Evolutionary conservation across 2,113 vertebrate genomes (phyloP).

Genomic region (Gallinago paraguaiae): DNA sequence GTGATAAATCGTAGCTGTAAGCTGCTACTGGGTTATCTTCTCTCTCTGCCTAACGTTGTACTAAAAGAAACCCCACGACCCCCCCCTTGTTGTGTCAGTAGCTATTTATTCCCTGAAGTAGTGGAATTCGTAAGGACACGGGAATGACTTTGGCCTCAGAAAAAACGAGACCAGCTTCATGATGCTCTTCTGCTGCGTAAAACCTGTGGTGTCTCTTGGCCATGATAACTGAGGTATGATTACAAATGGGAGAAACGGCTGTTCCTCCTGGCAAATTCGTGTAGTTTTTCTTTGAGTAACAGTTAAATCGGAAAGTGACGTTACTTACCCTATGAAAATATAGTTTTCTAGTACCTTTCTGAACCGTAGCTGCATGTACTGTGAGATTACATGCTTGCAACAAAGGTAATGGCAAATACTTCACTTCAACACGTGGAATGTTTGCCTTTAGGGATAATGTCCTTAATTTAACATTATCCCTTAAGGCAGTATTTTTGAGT

Average conservation of each 20-base stretch:
- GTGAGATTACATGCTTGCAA: conserved; percentile 37
- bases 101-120: conserved; percentile 61
- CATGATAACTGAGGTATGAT: conserved; percentile 27
- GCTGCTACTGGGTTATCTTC: conserved; percentile 45
- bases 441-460: conserved; percentile 13
- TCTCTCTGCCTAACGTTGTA: conserved; percentile 49
- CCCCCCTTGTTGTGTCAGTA: conserved; percentile 41
- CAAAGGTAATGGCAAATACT: not conserved
- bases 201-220: conserved; percentile 5
- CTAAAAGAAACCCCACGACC: not conserved
- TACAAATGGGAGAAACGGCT: conserved; percentile 39
- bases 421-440: not conserved
- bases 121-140: conserved; percentile 43
- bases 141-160: not conserved
- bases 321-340: conserved; percentile 2
- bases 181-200: conserved; percentile 21
- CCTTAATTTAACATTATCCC: too few species aligned
- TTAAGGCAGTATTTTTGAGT: conserved; percentile 18
- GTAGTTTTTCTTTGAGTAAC: conserved; percentile 49
- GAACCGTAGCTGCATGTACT: conserved; percentile 29
- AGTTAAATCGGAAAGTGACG: not conserved
- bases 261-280: conserved; percentile 32
- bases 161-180: not conserved
- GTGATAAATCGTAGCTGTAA: not conserved
- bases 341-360: conserved; percentile 41